Evolutionary conservation across 2,113 vertebrate genomes (phyloP).

Genomic region (Jacana jacana): DNA sequence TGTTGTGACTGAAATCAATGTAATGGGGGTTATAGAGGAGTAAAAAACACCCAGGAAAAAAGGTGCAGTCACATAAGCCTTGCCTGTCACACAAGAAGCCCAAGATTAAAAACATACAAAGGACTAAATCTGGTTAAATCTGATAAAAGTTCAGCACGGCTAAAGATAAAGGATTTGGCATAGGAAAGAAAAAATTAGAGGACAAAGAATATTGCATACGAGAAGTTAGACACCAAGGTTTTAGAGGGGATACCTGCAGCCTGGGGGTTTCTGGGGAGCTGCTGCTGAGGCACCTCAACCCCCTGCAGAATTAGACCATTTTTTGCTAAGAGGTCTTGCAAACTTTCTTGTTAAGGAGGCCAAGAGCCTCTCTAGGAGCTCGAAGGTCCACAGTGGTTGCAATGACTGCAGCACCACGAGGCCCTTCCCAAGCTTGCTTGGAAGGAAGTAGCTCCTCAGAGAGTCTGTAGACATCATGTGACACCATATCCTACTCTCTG

Average conservation of each 20-base stretch:
- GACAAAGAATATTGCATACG: not conserved
- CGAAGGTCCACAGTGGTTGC: not conserved
- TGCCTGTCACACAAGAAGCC: not conserved
- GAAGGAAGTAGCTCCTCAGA: not conserved
- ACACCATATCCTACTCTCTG: not conserved
- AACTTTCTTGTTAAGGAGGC: not conserved
- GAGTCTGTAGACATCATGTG: not conserved
- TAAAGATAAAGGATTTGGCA: not conserved
- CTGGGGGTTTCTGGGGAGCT: not conserved
- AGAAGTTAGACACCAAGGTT: not conserved
- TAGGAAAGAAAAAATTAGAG: not conserved
- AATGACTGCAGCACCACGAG: not conserved
- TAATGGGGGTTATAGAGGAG: not conserved
- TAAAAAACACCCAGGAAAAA: not conserved
- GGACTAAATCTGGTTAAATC: not conserved
- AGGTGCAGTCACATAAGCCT: not conserved
- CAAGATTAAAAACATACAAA: not conserved
- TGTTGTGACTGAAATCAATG: not conserved
- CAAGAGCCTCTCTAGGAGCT: not conserved
- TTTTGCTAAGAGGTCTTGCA: not conserved
- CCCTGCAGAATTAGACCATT: not conserved
- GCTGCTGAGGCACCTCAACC: not conserved
- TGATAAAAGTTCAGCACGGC: not conserved
- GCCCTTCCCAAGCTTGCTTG: not conserved
- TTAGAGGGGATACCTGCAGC: not conserved